Percentiles rank a stretch among this genome's conserved stretches.
phyloP scores from a whole-genome alignment of 2,888 invertebrate genomes.

The Caenorhabditis sp. region DNA sequence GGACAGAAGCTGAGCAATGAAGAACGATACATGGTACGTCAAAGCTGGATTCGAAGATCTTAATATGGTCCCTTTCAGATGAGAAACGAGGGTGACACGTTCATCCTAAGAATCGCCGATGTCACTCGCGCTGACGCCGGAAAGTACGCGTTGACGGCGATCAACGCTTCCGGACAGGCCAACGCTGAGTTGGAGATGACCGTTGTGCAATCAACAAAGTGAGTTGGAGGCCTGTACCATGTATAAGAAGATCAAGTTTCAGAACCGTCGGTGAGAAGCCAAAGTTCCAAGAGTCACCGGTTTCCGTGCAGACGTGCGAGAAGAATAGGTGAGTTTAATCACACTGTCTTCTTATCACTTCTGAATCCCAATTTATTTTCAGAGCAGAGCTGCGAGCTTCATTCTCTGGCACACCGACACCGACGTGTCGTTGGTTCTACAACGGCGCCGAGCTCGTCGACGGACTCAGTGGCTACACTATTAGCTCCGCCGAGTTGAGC shows the following conservation, averaged over 20 bases:
- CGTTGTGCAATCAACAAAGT: constrained; percentile 67
- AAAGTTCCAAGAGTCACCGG: constrained; percentile 75
- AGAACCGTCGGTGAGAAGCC: constrained; percentile 69
- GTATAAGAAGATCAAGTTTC: constrained; percentile 21
- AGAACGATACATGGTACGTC: constrained; percentile 68
- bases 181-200: constrained; percentile 64
- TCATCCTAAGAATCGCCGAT: constrained; percentile 74
- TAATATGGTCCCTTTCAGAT: constrained; percentile 63
- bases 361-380: constrained; percentile 8
- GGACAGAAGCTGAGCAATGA: constrained; percentile 62
- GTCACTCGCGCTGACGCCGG: constrained; percentile 72
- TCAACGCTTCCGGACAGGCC: constrained; percentile 73
- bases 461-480: constrained; percentile 69
- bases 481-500: constrained; percentile 60
- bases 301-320: constrained; percentile 74
- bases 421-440: constrained; percentile 77
- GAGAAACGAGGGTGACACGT: constrained; percentile 71
- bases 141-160: constrained; percentile 74
- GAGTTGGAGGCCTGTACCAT: neutral
- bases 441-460: constrained; percentile 72
- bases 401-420: constrained; percentile 76
- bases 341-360: neutral
- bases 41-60: too few relatives aligned
- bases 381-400: constrained; percentile 75
- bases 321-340: constrained; percentile 53